phyloP scores from a whole-genome alignment of 2,888 invertebrate genomes.

The Rotaria socialis region DNA sequence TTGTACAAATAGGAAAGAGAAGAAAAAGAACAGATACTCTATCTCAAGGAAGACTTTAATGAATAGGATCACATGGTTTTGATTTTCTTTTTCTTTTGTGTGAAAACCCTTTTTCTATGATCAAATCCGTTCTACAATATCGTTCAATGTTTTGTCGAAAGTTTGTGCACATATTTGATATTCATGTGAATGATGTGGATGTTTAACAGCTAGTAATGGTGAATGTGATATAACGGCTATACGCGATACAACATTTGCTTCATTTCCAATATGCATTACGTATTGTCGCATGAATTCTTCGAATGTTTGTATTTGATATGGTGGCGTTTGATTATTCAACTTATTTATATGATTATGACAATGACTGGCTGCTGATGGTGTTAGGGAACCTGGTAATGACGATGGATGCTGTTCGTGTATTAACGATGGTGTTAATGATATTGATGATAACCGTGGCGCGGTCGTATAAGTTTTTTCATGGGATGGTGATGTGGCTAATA shows the following conservation, averaged over 20 bases:
- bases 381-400: neutral
- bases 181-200: slow-evolving; percentile 25
- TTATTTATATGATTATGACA: neutral
- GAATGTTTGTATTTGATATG: slow-evolving; percentile 9
- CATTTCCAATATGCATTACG: slow-evolving; percentile 39
- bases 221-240: slow-evolving; percentile 43
- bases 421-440: neutral
- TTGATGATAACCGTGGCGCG: neutral
- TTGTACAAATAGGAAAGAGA: too few species aligned
- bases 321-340: neutral
- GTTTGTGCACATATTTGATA: slow-evolving; percentile 16
- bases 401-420: neutral
- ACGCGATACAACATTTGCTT: slow-evolving; percentile 38
- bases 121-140: slow-evolving; percentile 8
- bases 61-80: too few species aligned
- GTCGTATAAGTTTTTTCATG: too few species aligned
- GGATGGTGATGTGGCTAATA: too few species aligned
- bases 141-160: slow-evolving; percentile 8
- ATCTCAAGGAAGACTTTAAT: too few species aligned
- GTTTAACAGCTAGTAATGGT: slow-evolving; percentile 41
- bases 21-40: too few species aligned
- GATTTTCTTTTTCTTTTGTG: neutral
- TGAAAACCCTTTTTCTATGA: neutral
- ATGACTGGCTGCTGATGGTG: neutral
- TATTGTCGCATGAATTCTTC: slow-evolving; percentile 40